Evolutionary conservation across 2,797 vertebrate species (phyloP).

Genomic region (Gymnothorax reevesii): DNA sequence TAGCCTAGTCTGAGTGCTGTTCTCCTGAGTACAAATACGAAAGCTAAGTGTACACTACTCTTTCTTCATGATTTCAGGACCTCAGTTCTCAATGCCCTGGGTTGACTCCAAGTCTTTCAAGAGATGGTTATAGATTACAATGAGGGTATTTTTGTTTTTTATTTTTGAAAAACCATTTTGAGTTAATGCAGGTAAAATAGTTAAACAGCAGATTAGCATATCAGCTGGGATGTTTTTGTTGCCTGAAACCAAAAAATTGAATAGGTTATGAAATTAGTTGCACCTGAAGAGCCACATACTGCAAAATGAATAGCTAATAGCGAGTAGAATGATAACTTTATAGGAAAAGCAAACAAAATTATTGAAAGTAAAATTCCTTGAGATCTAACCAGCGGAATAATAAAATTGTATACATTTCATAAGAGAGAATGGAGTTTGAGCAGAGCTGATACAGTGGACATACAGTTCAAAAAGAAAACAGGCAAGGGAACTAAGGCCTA

Average conservation of each 20-base stretch:
- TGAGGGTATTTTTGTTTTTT: not conserved
- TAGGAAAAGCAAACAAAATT: not conserved
- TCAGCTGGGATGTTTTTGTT: not conserved
- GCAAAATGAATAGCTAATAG: not conserved
- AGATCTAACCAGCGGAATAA: not conserved
- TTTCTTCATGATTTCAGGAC: not conserved
- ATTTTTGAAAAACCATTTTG: no score
- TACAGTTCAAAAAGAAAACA: not conserved
- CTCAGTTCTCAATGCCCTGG: not conserved
- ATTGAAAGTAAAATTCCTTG: not conserved
- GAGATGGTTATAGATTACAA: not conserved
- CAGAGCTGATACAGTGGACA: not conserved
- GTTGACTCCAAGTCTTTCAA: not conserved
- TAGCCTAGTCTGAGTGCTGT: not conserved
- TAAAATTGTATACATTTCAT: not conserved
- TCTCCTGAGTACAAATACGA: not conserved
- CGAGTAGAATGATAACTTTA: not conserved
- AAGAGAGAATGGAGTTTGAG: not conserved
- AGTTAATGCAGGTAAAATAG: not conserved
- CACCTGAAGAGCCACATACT: not conserved
- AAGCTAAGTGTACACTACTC: not conserved
- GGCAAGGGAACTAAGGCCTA: not conserved
- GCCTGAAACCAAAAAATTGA: not conserved
- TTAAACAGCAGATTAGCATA: not conserved
- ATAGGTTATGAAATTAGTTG: not conserved